Percentiles rank a stretch among this genome's conserved stretches.
Conservation (phyloP, 2,113 vertebrate species). For the Gymnocephalus cernua region DNA sequence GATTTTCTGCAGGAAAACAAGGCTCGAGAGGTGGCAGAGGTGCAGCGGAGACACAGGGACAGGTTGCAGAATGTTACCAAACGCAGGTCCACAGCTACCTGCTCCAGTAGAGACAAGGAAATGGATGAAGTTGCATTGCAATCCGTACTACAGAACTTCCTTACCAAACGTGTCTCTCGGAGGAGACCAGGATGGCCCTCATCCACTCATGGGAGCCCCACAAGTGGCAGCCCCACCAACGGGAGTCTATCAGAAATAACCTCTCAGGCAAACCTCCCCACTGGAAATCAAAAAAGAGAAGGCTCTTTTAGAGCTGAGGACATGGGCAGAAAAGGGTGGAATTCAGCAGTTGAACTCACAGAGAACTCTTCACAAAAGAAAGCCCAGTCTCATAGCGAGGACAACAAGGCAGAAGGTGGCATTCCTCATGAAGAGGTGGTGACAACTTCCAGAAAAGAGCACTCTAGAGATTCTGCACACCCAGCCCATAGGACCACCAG, state of each 20-base stretch:
- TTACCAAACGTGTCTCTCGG: conserved; percentile 54
- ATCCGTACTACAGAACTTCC: conserved; percentile 74
- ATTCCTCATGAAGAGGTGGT: conserved; percentile 15
- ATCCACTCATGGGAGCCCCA: conserved; percentile 58
- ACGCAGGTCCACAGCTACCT: conserved; percentile 84
- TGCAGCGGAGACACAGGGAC: conserved; percentile 78
- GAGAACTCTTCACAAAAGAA: conserved; percentile 11
- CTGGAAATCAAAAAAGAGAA: neutral
- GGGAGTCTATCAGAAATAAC: conserved; percentile 70
- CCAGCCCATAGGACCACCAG: conserved; percentile 11
- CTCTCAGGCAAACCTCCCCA: conserved; percentile 36
- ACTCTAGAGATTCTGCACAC: neutral
- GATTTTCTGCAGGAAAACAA: conserved; percentile 80
- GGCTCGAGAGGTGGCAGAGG: conserved; percentile 75
- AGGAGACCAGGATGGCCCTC: conserved; percentile 54
- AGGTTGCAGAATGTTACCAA: conserved; percentile 72
- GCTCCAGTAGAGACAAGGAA: conserved; percentile 83
- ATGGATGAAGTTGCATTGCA: conserved; percentile 80
- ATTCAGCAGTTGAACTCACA: conserved; percentile 56
- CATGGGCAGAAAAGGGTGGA: conserved; percentile 67
- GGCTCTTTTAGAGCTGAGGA: conserved; percentile 5
- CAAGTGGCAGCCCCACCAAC: conserved; percentile 38
- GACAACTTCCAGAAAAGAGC: conserved; percentile 22
- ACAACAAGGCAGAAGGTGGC: neutral
- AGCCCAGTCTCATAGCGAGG: neutral